Percentiles rank a stretch among this genome's conserved stretches.
Evolutionary conservation across 2,113 vertebrate species (phyloP).

Genomic region (Phaethornis superciliosus): DNA sequence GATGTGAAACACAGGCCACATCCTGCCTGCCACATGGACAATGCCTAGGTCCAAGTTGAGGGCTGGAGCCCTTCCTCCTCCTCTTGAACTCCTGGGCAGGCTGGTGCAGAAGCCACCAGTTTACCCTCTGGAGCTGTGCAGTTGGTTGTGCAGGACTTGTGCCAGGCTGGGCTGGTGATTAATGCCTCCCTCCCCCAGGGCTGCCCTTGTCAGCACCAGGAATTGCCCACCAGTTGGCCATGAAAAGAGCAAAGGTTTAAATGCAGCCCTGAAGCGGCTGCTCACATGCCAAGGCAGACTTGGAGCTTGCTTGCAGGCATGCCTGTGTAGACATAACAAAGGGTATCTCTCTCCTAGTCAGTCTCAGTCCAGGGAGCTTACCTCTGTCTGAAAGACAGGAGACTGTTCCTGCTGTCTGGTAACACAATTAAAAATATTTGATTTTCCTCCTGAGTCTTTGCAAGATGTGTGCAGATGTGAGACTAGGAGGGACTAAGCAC

Average conservation of each 20-base stretch:
- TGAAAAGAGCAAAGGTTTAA: background rate
- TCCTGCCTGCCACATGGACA: background rate
- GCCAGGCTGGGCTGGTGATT: background rate
- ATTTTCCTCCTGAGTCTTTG: background rate
- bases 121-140: rapidly evolving
- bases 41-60: background rate
- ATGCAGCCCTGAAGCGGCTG: background rate
- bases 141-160: rapidly evolving
- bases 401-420: background rate
- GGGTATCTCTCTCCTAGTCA: background rate
- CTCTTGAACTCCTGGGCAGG: rapidly evolving
- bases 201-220: background rate
- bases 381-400: background rate
- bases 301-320: background rate
- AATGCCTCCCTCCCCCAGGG: background rate
- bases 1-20: rapidly evolving
- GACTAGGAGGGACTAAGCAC: background rate
- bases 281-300: background rate
- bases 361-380: background rate
- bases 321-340: background rate
- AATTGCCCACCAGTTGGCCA: background rate
- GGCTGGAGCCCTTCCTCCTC: background rate
- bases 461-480: background rate
- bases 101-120: background rate
- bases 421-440: background rate